Conservation (phyloP, 1,140 invertebrate species). For the Hylyphantes graminicola region DNA sequence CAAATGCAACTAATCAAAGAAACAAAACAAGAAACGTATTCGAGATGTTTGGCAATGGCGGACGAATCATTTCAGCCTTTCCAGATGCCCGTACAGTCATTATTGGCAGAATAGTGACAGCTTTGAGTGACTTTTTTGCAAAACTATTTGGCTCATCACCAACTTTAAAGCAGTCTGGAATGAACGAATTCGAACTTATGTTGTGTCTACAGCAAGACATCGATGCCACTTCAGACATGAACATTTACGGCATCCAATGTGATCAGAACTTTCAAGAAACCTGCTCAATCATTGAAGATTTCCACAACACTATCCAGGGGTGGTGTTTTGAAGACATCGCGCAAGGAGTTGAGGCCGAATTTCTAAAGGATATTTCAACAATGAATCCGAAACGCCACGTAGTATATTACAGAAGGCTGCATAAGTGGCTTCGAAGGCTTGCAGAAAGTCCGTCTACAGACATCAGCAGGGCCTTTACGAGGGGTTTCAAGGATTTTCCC, state of each 20-base stretch:
- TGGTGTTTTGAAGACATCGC: background rate
- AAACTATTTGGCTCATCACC: background rate
- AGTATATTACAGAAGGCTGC: background rate
- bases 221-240: background rate
- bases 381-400: background rate
- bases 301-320: background rate
- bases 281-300: slow-evolving; percentile 5
- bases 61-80: background rate
- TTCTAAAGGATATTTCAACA: background rate
- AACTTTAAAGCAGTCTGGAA: background rate
- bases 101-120: background rate
- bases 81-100: background rate
- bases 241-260: slow-evolving; percentile 11
- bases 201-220: background rate
- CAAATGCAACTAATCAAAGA: background rate
- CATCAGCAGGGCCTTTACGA: background rate
- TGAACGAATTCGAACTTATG: background rate
- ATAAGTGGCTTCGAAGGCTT: background rate
- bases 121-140: background rate
- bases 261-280: slow-evolving; percentile 11
- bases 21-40: background rate
- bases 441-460: background rate
- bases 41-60: background rate
- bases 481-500: slow-evolving; percentile 6
- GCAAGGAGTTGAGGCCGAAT: background rate